A percentile compares a stretch with the other conserved stretches of the same genome.
Evolutionary conservation across 2,888 invertebrate species (phyloP).

Genomic region (Lutraria lutraria): DNA sequence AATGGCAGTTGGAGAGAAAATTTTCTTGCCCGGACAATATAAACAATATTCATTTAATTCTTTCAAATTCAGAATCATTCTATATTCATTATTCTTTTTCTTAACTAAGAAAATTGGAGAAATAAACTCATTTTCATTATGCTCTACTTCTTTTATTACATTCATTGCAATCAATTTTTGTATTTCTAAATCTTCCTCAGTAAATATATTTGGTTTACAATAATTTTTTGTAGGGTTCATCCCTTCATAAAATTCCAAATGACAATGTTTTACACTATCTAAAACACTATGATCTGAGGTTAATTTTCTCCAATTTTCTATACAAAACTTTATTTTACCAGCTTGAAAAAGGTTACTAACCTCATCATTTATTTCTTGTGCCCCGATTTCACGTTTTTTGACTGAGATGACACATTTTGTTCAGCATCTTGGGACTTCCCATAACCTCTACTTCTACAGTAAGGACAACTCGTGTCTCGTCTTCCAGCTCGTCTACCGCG

Average conservation of each 20-base stretch:
- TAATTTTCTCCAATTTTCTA: constrained; percentile 58
- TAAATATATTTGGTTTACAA: too few species aligned
- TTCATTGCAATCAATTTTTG: constrained; percentile 52
- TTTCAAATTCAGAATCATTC: too few species aligned
- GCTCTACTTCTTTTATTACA: constrained; percentile 53
- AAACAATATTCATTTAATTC: too few species aligned
- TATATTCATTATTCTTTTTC: too few species aligned
- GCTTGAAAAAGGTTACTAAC: constrained; percentile 40
- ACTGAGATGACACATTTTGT: neutral
- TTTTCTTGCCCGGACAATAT: too few species aligned
- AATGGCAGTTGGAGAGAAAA: too few species aligned
- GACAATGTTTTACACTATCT: too few species aligned
- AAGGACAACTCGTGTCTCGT: constrained; percentile 7
- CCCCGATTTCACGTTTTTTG: constrained; percentile 51
- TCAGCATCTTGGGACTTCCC: too few species aligned
- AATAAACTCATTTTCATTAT: neutral
- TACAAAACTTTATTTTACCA: constrained; percentile 42
- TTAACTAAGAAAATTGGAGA: too few species aligned
- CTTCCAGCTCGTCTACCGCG: constrained; percentile 12
- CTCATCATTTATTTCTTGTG: constrained; percentile 54
- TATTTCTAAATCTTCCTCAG: constrained; percentile 41
- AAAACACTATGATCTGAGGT: constrained; percentile 39
- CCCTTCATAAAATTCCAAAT: too few species aligned
- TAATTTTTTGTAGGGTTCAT: too few species aligned
- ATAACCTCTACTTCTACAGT: constrained; percentile 18